A percentile compares a stretch with the other conserved stretches of the same genome.
These are phyloP conservation scores for Ara ararauna DNA, from an alignment of 2,797 vertebrate species.

Conservation along the genomic window DNA sequence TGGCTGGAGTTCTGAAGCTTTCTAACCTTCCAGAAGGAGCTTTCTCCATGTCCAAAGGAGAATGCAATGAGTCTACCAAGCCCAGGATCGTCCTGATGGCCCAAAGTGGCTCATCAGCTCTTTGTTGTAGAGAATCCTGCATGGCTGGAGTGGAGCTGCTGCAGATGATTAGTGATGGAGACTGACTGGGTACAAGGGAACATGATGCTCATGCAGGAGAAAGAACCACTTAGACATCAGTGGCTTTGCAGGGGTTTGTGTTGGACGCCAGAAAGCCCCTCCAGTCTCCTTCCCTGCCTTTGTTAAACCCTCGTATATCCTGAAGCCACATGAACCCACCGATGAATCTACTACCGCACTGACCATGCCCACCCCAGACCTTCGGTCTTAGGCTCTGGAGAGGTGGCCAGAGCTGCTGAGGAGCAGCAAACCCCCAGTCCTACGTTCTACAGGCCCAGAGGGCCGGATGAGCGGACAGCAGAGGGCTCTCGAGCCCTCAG, in stretches of 20 bases:
- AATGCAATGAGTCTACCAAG: fast-evolving
- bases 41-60: background rate
- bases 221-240: background rate
- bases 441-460: fast-evolving
- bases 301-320: background rate
- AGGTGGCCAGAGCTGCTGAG: background rate
- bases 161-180: background rate
- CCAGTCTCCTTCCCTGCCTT: background rate
- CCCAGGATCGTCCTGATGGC: background rate
- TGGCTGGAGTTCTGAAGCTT: background rate
- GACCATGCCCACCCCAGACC: fast-evolving
- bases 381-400: background rate
- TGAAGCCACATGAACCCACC: background rate
- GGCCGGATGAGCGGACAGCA: background rate
- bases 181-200: fast-evolving
- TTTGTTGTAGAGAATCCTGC: background rate
- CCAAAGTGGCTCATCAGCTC: background rate
- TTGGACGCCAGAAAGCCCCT: background rate
- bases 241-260: background rate
- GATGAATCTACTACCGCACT: background rate
- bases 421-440: no score
- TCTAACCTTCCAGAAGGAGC: background rate
- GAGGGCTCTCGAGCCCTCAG: background rate
- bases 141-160: background rate
- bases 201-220: fast-evolving